These are phyloP conservation scores for Acleris holmiana DNA, from an alignment of 2,888 invertebrate species.

Conservation along the genomic window DNA sequence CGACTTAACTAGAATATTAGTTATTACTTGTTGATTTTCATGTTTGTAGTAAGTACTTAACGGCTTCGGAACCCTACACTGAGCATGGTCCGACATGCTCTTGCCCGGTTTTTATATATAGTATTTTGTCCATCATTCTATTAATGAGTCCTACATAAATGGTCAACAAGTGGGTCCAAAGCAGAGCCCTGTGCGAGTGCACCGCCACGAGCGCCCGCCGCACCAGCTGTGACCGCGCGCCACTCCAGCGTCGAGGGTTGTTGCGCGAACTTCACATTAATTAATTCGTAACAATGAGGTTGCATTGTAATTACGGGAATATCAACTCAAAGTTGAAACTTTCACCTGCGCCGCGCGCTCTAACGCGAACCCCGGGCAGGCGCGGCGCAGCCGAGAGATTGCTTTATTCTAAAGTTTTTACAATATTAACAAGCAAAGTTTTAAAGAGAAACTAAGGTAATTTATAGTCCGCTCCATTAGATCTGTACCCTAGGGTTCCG, in stretches of 20 bases:
- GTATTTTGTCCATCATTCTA: too few relatives aligned
- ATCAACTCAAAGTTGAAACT: slow-evolving; percentile 2
- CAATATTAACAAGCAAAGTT: slow-evolving; percentile 10
- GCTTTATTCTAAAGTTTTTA: background rate
- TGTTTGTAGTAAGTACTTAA: too few relatives aligned
- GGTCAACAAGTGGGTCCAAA: background rate
- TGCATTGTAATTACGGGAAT: slow-evolving; percentile 17
- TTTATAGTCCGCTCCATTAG: slow-evolving; percentile 12
- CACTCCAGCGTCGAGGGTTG: slow-evolving; percentile 2
- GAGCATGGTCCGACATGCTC: too few relatives aligned
- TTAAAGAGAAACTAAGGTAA: slow-evolving; percentile 1
- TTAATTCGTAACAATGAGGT: slow-evolving; percentile 18
- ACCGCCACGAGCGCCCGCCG: background rate
- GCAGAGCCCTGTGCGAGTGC: background rate
- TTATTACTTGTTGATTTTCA: too few relatives aligned
- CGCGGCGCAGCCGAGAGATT: background rate
- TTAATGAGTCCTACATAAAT: too few relatives aligned
- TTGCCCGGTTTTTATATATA: too few relatives aligned
- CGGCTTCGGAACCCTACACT: too few relatives aligned
- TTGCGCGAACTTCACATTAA: slow-evolving; percentile 11
- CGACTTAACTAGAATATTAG: too few relatives aligned
- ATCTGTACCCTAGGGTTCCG: slow-evolving; percentile 4
- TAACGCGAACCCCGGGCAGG: background rate
- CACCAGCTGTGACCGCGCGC: slow-evolving; percentile 3
- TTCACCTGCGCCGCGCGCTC: slow-evolving; percentile 10